phyloP scores from a whole-genome alignment of 2,888 invertebrate genomes.

The Hirtodrosophila trivittata region DNA sequence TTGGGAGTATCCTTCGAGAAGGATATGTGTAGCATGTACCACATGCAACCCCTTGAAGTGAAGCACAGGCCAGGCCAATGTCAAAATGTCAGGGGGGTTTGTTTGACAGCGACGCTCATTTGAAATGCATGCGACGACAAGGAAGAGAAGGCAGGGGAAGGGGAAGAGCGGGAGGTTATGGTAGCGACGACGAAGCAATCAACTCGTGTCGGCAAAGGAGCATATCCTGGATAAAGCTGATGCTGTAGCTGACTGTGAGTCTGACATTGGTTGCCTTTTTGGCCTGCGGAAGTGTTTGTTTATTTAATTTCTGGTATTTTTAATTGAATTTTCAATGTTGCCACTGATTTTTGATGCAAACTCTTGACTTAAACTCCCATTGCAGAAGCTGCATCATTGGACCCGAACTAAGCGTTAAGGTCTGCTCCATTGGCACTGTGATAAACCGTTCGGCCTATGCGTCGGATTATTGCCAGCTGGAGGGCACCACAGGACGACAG shows the following conservation, averaged over 20 bases:
- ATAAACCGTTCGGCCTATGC: slow-evolving; percentile 88
- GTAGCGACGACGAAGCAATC: slow-evolving; percentile 58
- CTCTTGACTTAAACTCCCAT: slow-evolving; percentile 39
- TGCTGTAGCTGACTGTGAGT: slow-evolving; percentile 11
- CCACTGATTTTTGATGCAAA: slow-evolving; percentile 45
- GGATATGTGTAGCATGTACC: not conserved
- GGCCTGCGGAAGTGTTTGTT: slow-evolving; percentile 71
- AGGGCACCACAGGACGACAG: slow-evolving; percentile 86
- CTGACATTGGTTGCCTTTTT: slow-evolving; percentile 39
- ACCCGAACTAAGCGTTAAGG: slow-evolving; percentile 88
- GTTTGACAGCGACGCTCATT: slow-evolving; percentile 61
- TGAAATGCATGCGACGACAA: slow-evolving; percentile 67
- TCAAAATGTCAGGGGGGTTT: slow-evolving; percentile 34
- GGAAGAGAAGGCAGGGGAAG: slow-evolving; percentile 18
- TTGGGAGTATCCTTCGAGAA: slow-evolving; percentile 27
- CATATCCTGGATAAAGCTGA: slow-evolving; percentile 54
- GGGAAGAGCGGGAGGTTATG: slow-evolving; percentile 4
- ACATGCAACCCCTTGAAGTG: slow-evolving; percentile 52
- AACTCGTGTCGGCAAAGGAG: slow-evolving; percentile 59
- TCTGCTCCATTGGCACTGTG: slow-evolving; percentile 89
- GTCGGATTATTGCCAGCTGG: slow-evolving; percentile 91
- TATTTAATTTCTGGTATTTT: slow-evolving; percentile 75
- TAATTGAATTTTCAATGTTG: slow-evolving; percentile 73
- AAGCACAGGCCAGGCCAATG: slow-evolving; percentile 29
- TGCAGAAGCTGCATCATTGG: slow-evolving; percentile 93